Evolutionary conservation across 2,797 vertebrate species (phyloP).

Genomic region (Hylomyscus alleni): DNA sequence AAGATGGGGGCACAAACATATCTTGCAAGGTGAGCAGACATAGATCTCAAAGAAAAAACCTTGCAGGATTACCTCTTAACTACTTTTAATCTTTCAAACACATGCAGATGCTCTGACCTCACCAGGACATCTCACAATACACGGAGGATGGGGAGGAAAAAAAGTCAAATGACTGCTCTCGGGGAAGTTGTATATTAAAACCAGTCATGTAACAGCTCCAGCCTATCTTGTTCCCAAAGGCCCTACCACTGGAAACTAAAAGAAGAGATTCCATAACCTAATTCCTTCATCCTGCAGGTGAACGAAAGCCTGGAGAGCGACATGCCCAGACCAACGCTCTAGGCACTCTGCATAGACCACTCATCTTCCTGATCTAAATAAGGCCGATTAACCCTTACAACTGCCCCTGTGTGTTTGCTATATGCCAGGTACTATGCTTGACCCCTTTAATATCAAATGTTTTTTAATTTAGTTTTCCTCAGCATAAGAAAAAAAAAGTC

Average conservation of each 20-base stretch:
- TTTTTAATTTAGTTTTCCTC: slow-evolving; percentile 33
- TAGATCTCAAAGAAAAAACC: slow-evolving; percentile 39
- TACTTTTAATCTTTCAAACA: neutral
- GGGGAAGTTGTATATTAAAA: neutral
- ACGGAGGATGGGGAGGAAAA: neutral
- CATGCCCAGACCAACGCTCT: neutral
- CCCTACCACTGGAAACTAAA: slow-evolving; percentile 42
- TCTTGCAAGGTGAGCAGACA: slow-evolving; percentile 17
- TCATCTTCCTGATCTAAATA: neutral
- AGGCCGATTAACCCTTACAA: neutral
- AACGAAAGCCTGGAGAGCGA: neutral
- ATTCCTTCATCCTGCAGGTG: neutral
- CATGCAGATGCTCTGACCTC: slow-evolving; percentile 20
- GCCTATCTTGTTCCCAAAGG: slow-evolving; percentile 31
- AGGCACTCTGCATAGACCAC: neutral
- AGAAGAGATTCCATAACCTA: slow-evolving; percentile 8
- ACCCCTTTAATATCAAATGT: neutral
- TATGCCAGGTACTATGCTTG: neutral
- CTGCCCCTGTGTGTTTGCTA: neutral
- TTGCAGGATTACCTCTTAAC: slow-evolving; percentile 17
- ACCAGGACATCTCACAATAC: neutral
- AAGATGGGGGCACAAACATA: neutral
- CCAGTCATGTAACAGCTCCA: neutral
- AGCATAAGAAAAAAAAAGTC: neutral
- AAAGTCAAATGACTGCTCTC: slow-evolving; percentile 22